Conservation (phyloP, 2,113 vertebrate genomes). For the Gambusia affinis region DNA sequence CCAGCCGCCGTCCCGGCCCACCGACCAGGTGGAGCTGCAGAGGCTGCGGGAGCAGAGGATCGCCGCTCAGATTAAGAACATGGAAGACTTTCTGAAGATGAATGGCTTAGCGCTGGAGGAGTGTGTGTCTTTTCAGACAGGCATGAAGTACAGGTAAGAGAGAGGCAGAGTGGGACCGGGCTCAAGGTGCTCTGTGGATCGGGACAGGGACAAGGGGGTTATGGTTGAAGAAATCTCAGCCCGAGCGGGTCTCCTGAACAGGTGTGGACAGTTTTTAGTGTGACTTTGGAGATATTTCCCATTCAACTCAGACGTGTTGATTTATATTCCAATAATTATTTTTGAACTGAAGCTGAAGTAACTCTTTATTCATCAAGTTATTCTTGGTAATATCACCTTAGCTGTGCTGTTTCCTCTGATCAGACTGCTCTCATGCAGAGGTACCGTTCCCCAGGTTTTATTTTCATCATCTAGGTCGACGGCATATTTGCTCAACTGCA, state of each 20-base stretch:
- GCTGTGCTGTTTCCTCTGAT: constrained; percentile 54
- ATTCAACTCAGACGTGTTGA: neutral
- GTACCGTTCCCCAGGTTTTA: constrained; percentile 69
- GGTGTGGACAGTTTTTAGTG: neutral
- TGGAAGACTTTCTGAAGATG: constrained; percentile 97
- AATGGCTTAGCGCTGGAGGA: constrained; percentile 92
- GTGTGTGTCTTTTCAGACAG: constrained; percentile 88
- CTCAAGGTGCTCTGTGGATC: constrained; percentile 5
- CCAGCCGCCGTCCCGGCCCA: constrained; percentile 79
- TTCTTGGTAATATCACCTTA: constrained; percentile 6
- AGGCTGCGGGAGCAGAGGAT: constrained; percentile 89
- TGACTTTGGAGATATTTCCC: neutral
- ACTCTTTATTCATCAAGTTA: neutral
- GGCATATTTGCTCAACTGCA: constrained; percentile 71
- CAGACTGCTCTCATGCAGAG: constrained; percentile 39
- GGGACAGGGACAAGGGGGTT: constrained; percentile 18
- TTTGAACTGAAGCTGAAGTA: neutral
- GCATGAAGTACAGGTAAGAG: constrained; percentile 99
- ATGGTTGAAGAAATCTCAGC: constrained; percentile 13
- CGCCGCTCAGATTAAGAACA: constrained; percentile 90
- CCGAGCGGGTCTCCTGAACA: neutral
- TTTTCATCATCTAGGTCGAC: constrained; percentile 81
- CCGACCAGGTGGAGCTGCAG: constrained; percentile 87
- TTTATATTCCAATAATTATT: neutral
- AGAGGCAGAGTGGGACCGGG: constrained; percentile 29